Percentiles rank a stretch among this genome's conserved stretches.
These are phyloP conservation scores for Zophobas atratus DNA, from an alignment of 1,140 invertebrate genomes.

Conservation along the genomic window DNA sequence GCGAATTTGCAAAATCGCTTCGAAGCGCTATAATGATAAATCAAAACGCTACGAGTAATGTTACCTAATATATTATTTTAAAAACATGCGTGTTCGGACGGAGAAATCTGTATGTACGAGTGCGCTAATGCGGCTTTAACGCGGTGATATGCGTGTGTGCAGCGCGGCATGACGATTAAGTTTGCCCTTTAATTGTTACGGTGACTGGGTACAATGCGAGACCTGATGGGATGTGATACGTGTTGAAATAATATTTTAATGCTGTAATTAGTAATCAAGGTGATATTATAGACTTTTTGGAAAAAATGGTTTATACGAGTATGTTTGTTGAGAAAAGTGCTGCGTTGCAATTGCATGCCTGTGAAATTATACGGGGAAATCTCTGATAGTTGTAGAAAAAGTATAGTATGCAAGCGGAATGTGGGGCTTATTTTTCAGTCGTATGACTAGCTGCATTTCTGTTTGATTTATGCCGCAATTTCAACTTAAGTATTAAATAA, in stretches of 20 bases:
- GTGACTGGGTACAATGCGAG: neutral
- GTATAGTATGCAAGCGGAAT: no score
- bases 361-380: no score
- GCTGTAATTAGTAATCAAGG: no score
- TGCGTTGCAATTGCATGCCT: no score
- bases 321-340: no score
- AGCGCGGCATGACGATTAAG: constrained; percentile 13
- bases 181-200: constrained; percentile 20
- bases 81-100: constrained; percentile 25
- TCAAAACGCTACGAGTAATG: constrained; percentile 37
- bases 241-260: neutral
- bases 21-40: constrained; percentile 38
- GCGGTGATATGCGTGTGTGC: constrained; percentile 35
- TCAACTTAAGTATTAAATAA: no score
- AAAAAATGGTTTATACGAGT: no score
- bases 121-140: constrained; percentile 24
- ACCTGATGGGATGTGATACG: constrained; percentile 1
- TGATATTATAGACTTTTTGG: no score
- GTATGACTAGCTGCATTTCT: no score
- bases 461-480: no score
- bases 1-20: constrained; percentile 25
- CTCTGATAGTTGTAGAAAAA: no score
- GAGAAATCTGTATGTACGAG: constrained; percentile 22
- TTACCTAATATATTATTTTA: constrained; percentile 28
- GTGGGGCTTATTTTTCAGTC: no score